Conservation (phyloP, 2,113 vertebrate genomes). For the Axis porcinus region DNA sequence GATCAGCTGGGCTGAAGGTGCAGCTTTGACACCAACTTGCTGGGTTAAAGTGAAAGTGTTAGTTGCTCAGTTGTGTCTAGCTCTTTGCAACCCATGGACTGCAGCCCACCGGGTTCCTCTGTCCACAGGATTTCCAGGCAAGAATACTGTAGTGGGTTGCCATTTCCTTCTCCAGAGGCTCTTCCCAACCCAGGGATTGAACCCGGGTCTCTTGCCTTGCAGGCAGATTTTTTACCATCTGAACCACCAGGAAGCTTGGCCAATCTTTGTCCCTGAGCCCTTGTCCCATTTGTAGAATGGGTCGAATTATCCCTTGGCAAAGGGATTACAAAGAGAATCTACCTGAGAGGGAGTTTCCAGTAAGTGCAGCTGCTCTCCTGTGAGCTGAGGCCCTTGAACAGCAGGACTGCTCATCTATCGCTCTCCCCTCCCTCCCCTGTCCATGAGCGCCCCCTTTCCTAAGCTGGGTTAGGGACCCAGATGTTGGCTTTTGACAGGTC, state of each 20-base stretch:
- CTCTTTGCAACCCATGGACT: not conserved
- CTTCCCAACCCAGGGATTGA: not conserved
- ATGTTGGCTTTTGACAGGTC: not conserved
- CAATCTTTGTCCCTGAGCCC: not conserved
- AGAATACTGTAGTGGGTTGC: not conserved
- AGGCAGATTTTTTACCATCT: not conserved
- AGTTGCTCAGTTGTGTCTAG: not conserved
- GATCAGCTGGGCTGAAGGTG: not conserved
- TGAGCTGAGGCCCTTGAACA: not conserved
- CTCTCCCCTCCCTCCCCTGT: not conserved
- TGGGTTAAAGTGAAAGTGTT: not conserved
- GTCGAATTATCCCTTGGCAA: not conserved
- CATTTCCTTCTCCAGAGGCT: not conserved
- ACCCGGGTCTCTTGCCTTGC: not conserved
- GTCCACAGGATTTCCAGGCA: not conserved
- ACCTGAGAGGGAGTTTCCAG: not conserved
- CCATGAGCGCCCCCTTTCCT: not conserved
- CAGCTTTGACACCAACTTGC: not conserved
- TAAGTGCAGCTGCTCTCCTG: not conserved
- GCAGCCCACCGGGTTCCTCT: not conserved
- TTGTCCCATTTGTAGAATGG: not conserved
- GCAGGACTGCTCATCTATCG: not conserved
- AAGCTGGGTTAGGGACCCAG: not conserved
- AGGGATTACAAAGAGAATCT: not conserved
- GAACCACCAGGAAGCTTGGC: not conserved